A percentile compares a stretch with the other conserved stretches of the same genome.
These are phyloP conservation scores for Spinus pinus DNA, from an alignment of 2,797 vertebrate genomes.

Conservation along the genomic window DNA sequence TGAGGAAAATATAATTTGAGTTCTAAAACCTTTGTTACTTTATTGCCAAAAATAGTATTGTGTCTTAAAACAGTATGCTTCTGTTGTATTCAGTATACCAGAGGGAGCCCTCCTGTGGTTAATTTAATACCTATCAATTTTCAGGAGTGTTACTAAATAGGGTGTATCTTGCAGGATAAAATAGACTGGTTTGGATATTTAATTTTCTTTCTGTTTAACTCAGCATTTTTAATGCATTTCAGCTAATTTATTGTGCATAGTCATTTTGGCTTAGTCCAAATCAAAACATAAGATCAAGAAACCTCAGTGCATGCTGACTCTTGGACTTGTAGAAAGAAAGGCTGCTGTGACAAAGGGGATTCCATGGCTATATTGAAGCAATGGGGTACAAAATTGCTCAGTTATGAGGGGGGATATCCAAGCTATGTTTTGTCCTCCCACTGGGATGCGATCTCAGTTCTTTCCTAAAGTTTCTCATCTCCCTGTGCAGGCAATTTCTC, in stretches of 20 bases:
- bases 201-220: not conserved
- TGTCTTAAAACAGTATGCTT: conserved; percentile 5
- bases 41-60: not conserved
- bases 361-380: not conserved
- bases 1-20: conserved; percentile 23
- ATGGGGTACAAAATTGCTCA: not conserved
- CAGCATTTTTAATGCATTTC: not conserved
- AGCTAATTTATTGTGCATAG: not conserved
- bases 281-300: not conserved
- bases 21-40: conserved; percentile 4
- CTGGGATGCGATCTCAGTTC: rapidly evolving
- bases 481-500: not conserved
- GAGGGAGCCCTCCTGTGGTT: conserved; percentile 71
- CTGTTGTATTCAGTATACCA: conserved; percentile 16
- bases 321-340: not conserved
- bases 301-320: not conserved
- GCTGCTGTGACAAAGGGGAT: not conserved
- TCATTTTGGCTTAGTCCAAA: not conserved
- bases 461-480: not conserved
- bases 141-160: conserved; percentile 11
- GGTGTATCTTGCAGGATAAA: not conserved
- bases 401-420: not conserved
- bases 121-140: conserved; percentile 64
- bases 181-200: not conserved
- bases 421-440: not conserved